These are phyloP conservation scores for Solea senegalensis DNA, from an alignment of 2,113 vertebrate species.

Conservation along the genomic window DNA sequence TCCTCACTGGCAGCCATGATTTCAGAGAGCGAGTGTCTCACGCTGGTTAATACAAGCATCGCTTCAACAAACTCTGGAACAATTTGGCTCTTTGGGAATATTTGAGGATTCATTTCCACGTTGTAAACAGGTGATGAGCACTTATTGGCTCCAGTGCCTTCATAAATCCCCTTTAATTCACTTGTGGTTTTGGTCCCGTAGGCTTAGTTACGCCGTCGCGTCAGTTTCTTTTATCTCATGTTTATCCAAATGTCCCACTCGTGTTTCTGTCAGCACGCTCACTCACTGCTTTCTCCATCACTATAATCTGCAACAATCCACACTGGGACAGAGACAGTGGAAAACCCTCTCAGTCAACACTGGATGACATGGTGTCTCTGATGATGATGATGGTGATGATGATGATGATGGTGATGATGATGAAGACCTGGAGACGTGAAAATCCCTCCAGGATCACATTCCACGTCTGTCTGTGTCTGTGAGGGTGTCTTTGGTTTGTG, in stretches of 20 bases:
- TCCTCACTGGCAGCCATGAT: too few relatives aligned
- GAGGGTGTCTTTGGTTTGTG: neutral
- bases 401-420: too few relatives aligned
- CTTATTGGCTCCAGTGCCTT: constrained; percentile 18
- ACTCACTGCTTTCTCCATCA: constrained; percentile 27
- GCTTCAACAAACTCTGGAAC: constrained; percentile 25
- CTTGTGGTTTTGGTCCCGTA: constrained; percentile 15
- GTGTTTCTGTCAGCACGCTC: neutral
- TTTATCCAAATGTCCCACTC: constrained; percentile 29
- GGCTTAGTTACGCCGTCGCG: constrained; percentile 15
- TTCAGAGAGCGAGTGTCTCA: constrained; percentile 2
- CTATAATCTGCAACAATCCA: constrained; percentile 19
- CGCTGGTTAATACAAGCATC: constrained; percentile 16
- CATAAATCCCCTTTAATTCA: constrained; percentile 31
- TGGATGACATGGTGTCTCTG: constrained; percentile 30
- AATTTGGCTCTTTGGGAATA: constrained; percentile 18
- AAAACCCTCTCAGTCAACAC: constrained; percentile 35
- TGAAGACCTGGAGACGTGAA: constrained; percentile 43
- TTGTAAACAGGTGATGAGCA: constrained; percentile 46
- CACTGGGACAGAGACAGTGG: constrained; percentile 19
- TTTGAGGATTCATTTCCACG: constrained; percentile 20
- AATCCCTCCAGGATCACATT: constrained; percentile 47
- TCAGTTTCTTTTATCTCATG: constrained; percentile 28
- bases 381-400: too few relatives aligned
- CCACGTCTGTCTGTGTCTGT: neutral